phyloP scores from a whole-genome alignment of 2,888 invertebrate genomes.

The Apodemia hepburni region DNA sequence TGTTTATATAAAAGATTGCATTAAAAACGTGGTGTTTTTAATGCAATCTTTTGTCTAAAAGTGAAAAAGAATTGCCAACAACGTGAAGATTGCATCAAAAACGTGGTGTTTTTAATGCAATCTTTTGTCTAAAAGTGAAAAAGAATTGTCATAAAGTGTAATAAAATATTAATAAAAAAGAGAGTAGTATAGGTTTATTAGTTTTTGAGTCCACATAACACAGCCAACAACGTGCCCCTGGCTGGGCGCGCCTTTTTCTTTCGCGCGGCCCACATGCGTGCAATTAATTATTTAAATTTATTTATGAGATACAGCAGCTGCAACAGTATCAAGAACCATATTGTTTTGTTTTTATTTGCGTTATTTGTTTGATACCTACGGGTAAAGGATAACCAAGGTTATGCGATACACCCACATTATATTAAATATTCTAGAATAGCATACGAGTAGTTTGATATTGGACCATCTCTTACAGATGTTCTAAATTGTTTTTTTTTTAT shows the following conservation, averaged over 20 bases:
- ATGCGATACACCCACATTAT: background rate
- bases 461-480: background rate
- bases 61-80: too few relatives aligned
- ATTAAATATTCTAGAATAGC: background rate
- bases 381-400: conserved; percentile 11
- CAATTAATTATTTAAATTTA: conserved; percentile 13
- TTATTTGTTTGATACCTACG: conserved; percentile 12
- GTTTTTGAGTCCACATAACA: background rate
- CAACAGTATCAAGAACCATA: conserved; percentile 10
- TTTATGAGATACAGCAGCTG: conserved; percentile 15
- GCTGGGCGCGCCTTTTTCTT: conserved; percentile 5
- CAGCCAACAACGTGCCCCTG: background rate
- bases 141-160: too few relatives aligned
- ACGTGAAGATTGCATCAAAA: too few relatives aligned
- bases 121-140: too few relatives aligned
- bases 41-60: too few relatives aligned
- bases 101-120: too few relatives aligned
- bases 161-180: too few relatives aligned
- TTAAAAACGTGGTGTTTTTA: too few relatives aligned
- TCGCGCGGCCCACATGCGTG: conserved; percentile 9
- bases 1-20: too few relatives aligned
- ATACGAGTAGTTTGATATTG: background rate
- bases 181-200: background rate
- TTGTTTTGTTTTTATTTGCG: conserved; percentile 13
- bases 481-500: background rate